Evolutionary conservation across 2,888 invertebrate genomes (phyloP).

Genomic region (Agrochola litura): DNA sequence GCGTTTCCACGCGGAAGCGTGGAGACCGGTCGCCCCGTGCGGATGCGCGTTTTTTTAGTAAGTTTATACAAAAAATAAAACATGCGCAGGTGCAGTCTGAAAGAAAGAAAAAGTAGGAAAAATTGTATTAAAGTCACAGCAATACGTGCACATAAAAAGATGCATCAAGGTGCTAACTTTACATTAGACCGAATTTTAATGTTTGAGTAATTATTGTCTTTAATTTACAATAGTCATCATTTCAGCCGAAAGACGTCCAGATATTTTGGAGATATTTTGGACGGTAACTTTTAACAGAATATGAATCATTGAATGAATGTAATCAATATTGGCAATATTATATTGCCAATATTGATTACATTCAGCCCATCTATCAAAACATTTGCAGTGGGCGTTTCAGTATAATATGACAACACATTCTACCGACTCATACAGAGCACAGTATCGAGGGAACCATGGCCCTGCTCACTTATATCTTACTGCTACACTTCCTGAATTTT

Average conservation of each 20-base stretch:
- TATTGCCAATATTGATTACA: neutral
- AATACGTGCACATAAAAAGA: no score
- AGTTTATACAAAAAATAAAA: neutral
- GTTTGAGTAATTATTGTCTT: no score
- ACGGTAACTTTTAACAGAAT: no score
- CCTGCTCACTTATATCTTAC: constrained; percentile 29
- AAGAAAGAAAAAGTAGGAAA: no score
- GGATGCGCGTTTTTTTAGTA: neutral
- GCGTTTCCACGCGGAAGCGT: neutral
- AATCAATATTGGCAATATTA: no score
- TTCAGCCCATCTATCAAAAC: neutral
- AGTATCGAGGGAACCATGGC: constrained; percentile 47
- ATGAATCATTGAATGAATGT: neutral
- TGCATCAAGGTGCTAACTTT: no score
- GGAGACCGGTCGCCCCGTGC: neutral
- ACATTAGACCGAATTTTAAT: no score
- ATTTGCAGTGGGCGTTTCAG: constrained; percentile 45
- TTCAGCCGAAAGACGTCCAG: no score
- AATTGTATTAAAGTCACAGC: no score
- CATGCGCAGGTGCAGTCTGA: no score
- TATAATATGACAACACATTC: constrained; percentile 10
- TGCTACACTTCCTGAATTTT: constrained; percentile 16
- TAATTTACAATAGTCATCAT: no score
- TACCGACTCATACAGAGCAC: neutral
- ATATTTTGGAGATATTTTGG: no score